Conservation (phyloP, 2,113 vertebrate genomes). For the Alligator mississippiensis region DNA sequence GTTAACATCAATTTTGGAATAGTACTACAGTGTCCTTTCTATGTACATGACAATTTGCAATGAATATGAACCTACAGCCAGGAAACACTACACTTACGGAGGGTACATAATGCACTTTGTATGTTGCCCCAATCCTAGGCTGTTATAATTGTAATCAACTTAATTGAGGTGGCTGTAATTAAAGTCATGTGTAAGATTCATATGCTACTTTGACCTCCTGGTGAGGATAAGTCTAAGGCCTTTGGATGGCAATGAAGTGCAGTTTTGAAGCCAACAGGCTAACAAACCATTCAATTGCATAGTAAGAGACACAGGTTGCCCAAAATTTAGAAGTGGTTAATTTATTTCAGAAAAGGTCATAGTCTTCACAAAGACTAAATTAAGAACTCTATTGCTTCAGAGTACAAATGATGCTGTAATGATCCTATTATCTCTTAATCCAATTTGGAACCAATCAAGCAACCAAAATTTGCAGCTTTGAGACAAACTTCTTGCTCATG, state of each 20-base stretch:
- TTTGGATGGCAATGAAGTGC: too few relatives aligned
- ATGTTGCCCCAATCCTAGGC: background rate
- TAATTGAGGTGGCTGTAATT: background rate
- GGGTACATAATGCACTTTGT: background rate
- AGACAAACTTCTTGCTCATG: background rate
- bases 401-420: background rate
- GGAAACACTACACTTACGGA: background rate
- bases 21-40: background rate
- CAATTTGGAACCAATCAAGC: too few relatives aligned
- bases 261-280: background rate
- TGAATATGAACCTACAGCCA: background rate
- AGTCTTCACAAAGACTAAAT: background rate
- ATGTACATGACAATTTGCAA: background rate
- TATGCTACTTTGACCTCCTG: background rate
- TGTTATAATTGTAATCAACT: background rate
- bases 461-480: background rate
- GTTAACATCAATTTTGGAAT: background rate
- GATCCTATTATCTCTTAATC: background rate
- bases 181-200: background rate
- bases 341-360: background rate
- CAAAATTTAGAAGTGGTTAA: background rate
- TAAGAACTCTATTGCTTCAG: background rate
- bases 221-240: background rate
- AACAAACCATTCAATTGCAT: background rate
- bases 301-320: background rate